These are phyloP conservation scores for Adineta ricciae DNA, from an alignment of 2,888 invertebrate species.

Conservation along the genomic window DNA sequence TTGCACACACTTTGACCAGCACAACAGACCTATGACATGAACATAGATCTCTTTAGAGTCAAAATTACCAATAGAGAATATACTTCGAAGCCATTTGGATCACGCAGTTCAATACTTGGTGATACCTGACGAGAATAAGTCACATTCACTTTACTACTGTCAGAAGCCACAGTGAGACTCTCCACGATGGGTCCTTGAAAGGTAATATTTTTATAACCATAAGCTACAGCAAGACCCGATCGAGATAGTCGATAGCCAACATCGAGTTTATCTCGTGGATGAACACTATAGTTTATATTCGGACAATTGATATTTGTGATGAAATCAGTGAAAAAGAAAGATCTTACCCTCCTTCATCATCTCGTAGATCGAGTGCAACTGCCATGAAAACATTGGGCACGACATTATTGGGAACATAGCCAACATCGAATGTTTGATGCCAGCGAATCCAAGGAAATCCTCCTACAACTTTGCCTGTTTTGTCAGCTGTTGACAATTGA, in stretches of 20 bases:
- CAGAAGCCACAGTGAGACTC: background rate
- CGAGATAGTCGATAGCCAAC: background rate
- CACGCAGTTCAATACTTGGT: background rate
- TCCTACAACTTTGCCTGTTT: background rate
- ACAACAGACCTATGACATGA: background rate
- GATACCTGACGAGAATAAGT: background rate
- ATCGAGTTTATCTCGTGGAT: background rate
- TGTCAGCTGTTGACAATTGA: slow-evolving; percentile 35
- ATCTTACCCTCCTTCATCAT: slow-evolving; percentile 29
- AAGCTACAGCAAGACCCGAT: background rate
- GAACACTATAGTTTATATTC: background rate
- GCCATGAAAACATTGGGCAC: slow-evolving; percentile 43
- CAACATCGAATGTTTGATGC: slow-evolving; percentile 42
- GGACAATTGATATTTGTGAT: background rate
- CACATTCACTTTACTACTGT: background rate
- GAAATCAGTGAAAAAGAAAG: background rate
- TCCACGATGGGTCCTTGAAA: background rate
- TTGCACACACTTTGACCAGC: background rate
- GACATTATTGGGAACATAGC: slow-evolving; percentile 40
- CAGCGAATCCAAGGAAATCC: slow-evolving; percentile 43
- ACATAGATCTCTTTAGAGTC: background rate
- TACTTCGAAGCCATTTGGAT: background rate
- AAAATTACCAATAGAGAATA: background rate
- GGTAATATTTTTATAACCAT: background rate
- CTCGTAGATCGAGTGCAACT: slow-evolving; percentile 43